A percentile compares a stretch with the other conserved stretches of the same genome.
phyloP scores from a whole-genome alignment of 1,140 invertebrate genomes.

The Formica exsecta region DNA sequence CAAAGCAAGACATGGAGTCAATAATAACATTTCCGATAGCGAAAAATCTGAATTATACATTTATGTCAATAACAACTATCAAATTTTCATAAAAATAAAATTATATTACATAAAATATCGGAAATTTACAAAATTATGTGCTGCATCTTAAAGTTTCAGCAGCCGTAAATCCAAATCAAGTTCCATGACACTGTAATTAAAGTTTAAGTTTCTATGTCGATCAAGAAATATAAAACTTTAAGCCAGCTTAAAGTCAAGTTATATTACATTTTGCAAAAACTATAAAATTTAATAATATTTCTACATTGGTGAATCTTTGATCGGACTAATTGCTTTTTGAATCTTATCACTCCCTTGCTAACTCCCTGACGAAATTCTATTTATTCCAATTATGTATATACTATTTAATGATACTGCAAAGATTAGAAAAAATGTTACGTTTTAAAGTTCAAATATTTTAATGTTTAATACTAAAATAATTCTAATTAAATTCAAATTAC shows the following conservation, averaged over 20 bases:
- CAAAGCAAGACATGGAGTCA: not conserved
- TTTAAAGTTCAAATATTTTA: slow-evolving; percentile 4
- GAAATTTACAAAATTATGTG: not conserved
- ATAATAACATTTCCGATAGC: not conserved
- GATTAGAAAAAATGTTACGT: not conserved
- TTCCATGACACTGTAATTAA: not conserved
- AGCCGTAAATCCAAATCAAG: not conserved
- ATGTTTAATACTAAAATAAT: not conserved
- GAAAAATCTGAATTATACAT: not conserved
- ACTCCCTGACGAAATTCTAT: not conserved
- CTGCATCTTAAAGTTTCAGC: not conserved
- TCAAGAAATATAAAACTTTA: not conserved
- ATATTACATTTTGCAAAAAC: not conserved
- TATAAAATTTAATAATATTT: not conserved
- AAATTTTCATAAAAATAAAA: not conserved
- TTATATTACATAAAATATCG: slow-evolving; percentile 4
- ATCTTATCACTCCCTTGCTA: not conserved
- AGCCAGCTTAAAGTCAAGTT: not conserved
- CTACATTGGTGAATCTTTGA: too few relatives aligned
- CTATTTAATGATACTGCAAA: slow-evolving; percentile 10
- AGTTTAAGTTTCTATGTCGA: not conserved
- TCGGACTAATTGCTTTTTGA: too few relatives aligned
- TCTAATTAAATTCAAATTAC: slow-evolving; percentile 17
- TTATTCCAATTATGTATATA: not conserved
- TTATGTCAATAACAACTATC: not conserved